Conservation (phyloP, 2,888 invertebrate genomes). For the Lepidochrysops patricia region DNA sequence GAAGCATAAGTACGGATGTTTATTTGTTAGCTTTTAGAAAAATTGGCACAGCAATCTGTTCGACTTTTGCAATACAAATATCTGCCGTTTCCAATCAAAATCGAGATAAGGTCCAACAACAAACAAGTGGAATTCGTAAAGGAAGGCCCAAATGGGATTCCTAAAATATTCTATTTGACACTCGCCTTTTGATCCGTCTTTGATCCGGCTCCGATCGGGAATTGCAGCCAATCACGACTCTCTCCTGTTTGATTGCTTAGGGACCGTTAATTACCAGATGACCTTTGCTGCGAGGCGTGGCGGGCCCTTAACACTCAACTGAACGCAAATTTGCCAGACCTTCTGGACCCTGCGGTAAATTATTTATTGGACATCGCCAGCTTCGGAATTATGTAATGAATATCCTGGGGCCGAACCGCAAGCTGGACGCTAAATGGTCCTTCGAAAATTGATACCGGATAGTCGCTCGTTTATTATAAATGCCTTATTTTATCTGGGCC, state of each 20-base stretch:
- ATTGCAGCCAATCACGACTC: slow-evolving; percentile 60
- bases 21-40: background rate
- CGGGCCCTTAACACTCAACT: slow-evolving; percentile 50
- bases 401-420: background rate
- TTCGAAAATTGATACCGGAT: slow-evolving; percentile 2
- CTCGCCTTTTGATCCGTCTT: slow-evolving; percentile 42
- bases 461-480: slow-evolving; percentile 1
- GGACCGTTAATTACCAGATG: slow-evolving; percentile 67
- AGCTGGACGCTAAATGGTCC: slow-evolving; percentile 2
- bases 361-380: slow-evolving; percentile 6
- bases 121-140: slow-evolving; percentile 17
- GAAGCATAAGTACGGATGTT: background rate
- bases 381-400: slow-evolving; percentile 1
- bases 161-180: slow-evolving; percentile 69
- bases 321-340: slow-evolving; percentile 49
- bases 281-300: slow-evolving; percentile 52
- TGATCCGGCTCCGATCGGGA: slow-evolving; percentile 46
- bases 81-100: slow-evolving; percentile 2
- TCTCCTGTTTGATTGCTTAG: slow-evolving; percentile 62
- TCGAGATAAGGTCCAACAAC: background rate
- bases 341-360: slow-evolving; percentile 7
- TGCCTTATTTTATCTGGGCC: background rate
- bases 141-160: slow-evolving; percentile 43
- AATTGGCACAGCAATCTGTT: background rate
- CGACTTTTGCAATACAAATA: background rate